These are phyloP conservation scores for Accipiter cooperii DNA, from an alignment of 2,113 vertebrate genomes.

Conservation along the genomic window DNA sequence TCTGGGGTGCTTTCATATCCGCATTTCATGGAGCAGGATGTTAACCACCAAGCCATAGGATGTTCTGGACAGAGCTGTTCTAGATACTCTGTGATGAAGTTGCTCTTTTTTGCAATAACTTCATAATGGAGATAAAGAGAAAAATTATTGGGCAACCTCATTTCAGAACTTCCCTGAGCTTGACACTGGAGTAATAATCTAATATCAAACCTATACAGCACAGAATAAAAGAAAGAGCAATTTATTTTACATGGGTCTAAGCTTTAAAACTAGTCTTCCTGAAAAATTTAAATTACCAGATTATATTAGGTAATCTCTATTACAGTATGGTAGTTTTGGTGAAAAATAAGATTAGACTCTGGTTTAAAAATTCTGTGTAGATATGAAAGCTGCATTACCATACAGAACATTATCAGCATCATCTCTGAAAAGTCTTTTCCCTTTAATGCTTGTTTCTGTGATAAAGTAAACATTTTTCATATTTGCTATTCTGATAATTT, in stretches of 20 bases:
- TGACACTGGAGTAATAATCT: neutral
- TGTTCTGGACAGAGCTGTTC: neutral
- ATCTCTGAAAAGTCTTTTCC: neutral
- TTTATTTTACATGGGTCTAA: neutral
- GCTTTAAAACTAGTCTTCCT: neutral
- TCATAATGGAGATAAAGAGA: neutral
- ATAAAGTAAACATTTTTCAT: neutral
- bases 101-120: neutral
- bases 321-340: neutral
- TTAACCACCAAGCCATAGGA: neutral
- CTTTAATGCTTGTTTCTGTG: neutral
- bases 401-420: neutral
- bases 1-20: neutral
- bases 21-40: neutral
- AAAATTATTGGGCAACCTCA: neutral
- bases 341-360: neutral
- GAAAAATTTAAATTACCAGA: neutral
- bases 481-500: neutral
- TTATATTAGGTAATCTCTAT: neutral
- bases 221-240: neutral
- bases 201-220: neutral
- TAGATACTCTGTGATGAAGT: neutral
- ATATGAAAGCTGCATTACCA: neutral
- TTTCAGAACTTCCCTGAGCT: neutral
- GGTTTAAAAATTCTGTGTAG: neutral